Conservation (phyloP, 2,113 vertebrate genomes). For the Saimiri boliviensis region DNA sequence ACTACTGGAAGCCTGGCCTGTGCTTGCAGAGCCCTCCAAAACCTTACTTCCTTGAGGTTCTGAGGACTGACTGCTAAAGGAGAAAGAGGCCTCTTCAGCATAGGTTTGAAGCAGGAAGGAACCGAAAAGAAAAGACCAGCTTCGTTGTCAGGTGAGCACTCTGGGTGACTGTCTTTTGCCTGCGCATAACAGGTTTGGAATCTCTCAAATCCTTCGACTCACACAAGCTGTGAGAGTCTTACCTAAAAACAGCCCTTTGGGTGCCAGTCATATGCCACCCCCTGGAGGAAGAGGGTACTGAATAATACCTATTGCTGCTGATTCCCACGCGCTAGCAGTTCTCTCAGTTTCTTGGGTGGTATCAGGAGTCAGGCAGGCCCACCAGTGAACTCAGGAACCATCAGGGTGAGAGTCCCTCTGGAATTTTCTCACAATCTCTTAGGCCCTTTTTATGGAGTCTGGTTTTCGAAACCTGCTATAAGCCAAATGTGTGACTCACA, state of each 20-base stretch:
- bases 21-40: not conserved
- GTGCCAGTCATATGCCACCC: not conserved
- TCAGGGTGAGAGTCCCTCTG: not conserved
- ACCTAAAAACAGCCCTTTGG: not conserved
- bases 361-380: not conserved
- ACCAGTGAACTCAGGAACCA: not conserved
- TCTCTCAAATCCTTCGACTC: not conserved
- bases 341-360: not conserved
- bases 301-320: not conserved
- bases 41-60: not conserved
- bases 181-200: not conserved
- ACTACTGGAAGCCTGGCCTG: not conserved
- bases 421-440: constrained; percentile 14
- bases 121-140: not conserved
- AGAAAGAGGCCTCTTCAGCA: not conserved
- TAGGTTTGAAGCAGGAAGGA: not conserved
- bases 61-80: not conserved
- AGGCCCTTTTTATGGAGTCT: constrained; percentile 30
- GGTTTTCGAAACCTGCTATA: constrained; percentile 24
- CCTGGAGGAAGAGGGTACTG: not conserved
- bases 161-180: not conserved
- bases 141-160: not conserved
- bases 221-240: not conserved
- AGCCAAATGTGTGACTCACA: constrained; percentile 62
- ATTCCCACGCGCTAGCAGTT: not conserved